A percentile compares a stretch with the other conserved stretches of the same genome.
Evolutionary conservation across 2,113 vertebrate species (phyloP).

Genomic region (Rhabdornis inornatus): DNA sequence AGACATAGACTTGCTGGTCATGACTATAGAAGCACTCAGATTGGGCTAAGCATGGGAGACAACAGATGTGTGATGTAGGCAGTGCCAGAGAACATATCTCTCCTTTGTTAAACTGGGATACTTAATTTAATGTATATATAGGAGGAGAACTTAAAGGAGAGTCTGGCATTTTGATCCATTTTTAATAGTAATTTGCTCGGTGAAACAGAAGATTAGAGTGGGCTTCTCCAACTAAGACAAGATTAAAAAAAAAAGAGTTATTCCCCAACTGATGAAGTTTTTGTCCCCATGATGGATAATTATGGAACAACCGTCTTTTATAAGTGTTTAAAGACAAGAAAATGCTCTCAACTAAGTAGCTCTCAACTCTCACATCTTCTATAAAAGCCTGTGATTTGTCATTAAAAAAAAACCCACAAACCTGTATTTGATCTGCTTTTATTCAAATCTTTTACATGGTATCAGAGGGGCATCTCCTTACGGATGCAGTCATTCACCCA

Average conservation of each 20-base stretch:
- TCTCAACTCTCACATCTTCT: constrained; percentile 19
- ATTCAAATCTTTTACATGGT: not conserved
- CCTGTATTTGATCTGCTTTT: not conserved
- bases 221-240: not conserved
- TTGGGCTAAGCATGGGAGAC: not conserved
- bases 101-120: not conserved
- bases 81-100: not conserved
- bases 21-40: not conserved
- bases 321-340: constrained; percentile 36
- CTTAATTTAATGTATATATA: not conserved
- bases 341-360: constrained; percentile 23
- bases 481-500: not conserved
- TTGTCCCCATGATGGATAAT: not conserved
- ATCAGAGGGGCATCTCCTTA: not conserved
- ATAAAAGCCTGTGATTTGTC: constrained; percentile 3
- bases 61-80: not conserved
- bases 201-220: not conserved
- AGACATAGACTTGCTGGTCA: not conserved
- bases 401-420: not conserved
- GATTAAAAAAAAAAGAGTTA: not conserved
- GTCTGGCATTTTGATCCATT: not conserved
- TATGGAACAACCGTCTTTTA: constrained; percentile 8
- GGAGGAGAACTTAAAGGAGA: not conserved
- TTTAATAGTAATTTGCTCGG: not conserved
- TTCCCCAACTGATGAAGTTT: constrained; percentile 11